Base-by-base conservation (phyloP, 2,888 invertebrate genomes). In the Glyphotaelius pellucidus region DNA sequence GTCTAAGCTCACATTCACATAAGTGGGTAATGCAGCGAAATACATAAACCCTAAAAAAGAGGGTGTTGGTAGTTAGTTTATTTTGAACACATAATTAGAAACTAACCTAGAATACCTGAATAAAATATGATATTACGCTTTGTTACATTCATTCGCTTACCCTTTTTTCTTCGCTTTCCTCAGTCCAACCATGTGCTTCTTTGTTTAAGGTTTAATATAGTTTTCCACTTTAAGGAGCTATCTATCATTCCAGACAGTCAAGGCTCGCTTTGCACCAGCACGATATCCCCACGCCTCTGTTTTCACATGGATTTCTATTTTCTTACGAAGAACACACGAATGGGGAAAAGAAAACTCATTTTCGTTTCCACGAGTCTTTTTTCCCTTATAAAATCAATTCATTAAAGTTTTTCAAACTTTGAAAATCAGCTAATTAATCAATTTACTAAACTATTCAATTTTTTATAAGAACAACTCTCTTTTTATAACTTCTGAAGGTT, bases 181-280 rank as follows among this genome's bases (percentile, higher is more conserved):
- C 11, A 12, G 7, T 5, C 25, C 85, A 35, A 12, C 38, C 35
- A 85, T 85, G 35, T 85, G 85, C 12, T 38, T 83, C 85, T 38
- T 85, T 85, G 67, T 67, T 67, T 67, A 67, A 67, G 31, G 85
- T 85, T 85, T 85, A 85, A 85, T 85, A 38, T n/a, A 38, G 85
- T 85, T 85, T 85, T 38, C 85, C 85, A 85, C 85, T 85, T 85
- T 85, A n/a, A 32, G 81, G 38, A 38, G 85, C 87, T 47, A 87
- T 87, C 87, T 52, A 87, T 87, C 87, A 87, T 87, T 30, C n/a
- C 31, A 47, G 87, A 87, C 87, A 87, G 87, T 31, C 31, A 32
- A 87, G 87, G 87, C 30, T 87, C 52, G 14, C 52, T 47, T 52
- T 87, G n/a, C n/a, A 85, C 85, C n/a, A 52, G 87, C 31, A 87